Conservation (phyloP, 2,113 vertebrate genomes). For the Puffinus mauretanicus region DNA sequence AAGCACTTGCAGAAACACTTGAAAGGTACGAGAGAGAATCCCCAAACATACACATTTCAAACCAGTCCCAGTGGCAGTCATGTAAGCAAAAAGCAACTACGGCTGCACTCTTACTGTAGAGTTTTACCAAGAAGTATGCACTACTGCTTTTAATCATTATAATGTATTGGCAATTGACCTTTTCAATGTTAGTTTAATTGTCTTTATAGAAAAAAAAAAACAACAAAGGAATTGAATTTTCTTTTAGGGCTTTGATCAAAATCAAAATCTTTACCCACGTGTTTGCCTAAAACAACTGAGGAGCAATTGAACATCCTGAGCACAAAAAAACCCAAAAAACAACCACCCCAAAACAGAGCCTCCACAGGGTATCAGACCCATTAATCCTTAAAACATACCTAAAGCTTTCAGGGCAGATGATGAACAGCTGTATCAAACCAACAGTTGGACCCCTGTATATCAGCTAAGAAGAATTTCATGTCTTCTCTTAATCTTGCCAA, state of each 20-base stretch:
- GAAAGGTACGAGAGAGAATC: background rate
- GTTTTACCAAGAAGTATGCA: background rate
- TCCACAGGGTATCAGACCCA: background rate
- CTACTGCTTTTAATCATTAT: background rate
- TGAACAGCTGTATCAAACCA: constrained; percentile 37
- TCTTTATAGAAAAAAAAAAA: too few relatives aligned
- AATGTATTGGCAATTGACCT: background rate
- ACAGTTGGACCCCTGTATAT: background rate
- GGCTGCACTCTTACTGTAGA: background rate
- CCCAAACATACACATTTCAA: background rate
- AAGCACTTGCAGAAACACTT: background rate
- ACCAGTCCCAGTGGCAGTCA: background rate
- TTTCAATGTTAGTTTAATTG: background rate
- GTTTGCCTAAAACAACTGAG: background rate
- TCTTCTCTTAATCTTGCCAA: constrained; percentile 38
- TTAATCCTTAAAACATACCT: constrained; percentile 25
- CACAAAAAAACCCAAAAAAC: background rate
- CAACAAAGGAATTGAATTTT: background rate
- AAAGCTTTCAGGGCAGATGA: constrained; percentile 14
- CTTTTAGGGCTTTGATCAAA: background rate
- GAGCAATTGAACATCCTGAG: background rate
- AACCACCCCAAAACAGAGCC: background rate
- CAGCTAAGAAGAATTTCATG: constrained; percentile 18
- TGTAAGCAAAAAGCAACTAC: background rate
- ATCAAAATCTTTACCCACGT: background rate